phyloP scores from a whole-genome alignment of 2,888 invertebrate species.

The Marasmarcha lunaedactyla region DNA sequence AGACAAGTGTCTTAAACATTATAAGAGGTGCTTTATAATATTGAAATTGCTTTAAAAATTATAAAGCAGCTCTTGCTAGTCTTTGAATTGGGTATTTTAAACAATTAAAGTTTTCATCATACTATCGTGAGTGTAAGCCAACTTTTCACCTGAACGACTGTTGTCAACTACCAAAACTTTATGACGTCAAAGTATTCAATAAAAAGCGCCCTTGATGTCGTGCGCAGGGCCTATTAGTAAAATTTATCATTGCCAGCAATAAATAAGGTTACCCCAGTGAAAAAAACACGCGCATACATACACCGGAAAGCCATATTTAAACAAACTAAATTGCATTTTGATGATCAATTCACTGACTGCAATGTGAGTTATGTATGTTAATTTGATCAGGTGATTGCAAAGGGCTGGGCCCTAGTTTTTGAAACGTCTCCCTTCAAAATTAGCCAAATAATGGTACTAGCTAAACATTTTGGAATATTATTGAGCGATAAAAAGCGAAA shows the following conservation, averaged over 20 bases:
- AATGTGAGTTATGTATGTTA: conserved; percentile 45
- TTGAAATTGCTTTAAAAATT: no score
- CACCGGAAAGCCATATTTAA: conserved; percentile 51
- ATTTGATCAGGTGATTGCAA: conserved; percentile 46
- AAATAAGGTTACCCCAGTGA: conserved; percentile 44
- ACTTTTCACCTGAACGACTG: no score
- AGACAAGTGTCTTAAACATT: no score
- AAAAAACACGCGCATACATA: conserved; percentile 24
- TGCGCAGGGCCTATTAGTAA: conserved; percentile 55
- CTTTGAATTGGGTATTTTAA: no score
- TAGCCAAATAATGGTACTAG: conserved; percentile 49
- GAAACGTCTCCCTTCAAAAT: conserved; percentile 36
- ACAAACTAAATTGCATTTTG: conserved; percentile 56
- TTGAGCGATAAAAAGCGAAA: conserved; percentile 45
- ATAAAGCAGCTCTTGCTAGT: no score
- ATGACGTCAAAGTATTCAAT: no score
- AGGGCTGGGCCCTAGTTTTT: conserved; percentile 17
- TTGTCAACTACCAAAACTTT: no score
- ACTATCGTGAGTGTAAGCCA: no score
- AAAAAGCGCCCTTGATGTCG: conserved; percentile 19
- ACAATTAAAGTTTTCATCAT: no score
- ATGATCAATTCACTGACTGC: conserved; percentile 48
- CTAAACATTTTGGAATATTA: conserved; percentile 44
- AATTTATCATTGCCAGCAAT: conserved; percentile 54
- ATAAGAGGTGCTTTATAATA: no score